phyloP scores from a whole-genome alignment of 1,140 invertebrate genomes.

The Venustaconcha ellipsiformis region DNA sequence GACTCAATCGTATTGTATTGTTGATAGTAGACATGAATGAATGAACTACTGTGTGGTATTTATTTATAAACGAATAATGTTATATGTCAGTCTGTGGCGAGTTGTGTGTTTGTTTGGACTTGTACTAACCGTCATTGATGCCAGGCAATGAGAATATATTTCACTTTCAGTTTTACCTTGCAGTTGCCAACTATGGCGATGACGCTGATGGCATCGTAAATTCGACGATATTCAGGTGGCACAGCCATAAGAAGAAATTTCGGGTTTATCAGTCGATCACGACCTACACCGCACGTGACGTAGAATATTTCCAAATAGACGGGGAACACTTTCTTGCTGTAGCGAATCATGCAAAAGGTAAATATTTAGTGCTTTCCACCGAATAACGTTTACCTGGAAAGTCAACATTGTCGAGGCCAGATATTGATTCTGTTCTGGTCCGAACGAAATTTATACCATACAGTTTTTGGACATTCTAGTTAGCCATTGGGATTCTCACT shows the following conservation, averaged over 20 bases:
- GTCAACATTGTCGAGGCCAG: too few species aligned
- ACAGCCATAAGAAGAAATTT: conserved; percentile 53
- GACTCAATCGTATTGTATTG: too few species aligned
- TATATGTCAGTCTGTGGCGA: too few species aligned
- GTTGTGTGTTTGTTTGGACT: too few species aligned
- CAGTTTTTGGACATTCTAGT: too few species aligned
- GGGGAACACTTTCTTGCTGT: conserved; percentile 62
- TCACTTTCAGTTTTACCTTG: conserved; percentile 57
- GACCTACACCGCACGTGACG: conserved; percentile 63
- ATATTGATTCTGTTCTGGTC: background rate
- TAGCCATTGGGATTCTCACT: too few species aligned
- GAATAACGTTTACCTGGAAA: too few species aligned
- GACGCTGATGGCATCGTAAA: conserved; percentile 38
- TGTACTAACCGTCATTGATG: too few species aligned
- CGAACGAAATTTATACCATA: background rate
- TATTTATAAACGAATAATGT: background rate
- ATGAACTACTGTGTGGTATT: background rate
- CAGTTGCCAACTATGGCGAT: conserved; percentile 62
- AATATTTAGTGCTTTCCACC: background rate
- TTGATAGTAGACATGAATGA: too few species aligned
- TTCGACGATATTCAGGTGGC: conserved; percentile 63
- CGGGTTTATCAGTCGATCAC: conserved; percentile 52
- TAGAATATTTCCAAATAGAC: conserved; percentile 63
- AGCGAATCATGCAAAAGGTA: conserved; percentile 64
- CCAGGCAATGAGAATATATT: too few species aligned